phyloP scores from a whole-genome alignment of 2,113 vertebrate species.

The Hirundichthys speculiger region DNA sequence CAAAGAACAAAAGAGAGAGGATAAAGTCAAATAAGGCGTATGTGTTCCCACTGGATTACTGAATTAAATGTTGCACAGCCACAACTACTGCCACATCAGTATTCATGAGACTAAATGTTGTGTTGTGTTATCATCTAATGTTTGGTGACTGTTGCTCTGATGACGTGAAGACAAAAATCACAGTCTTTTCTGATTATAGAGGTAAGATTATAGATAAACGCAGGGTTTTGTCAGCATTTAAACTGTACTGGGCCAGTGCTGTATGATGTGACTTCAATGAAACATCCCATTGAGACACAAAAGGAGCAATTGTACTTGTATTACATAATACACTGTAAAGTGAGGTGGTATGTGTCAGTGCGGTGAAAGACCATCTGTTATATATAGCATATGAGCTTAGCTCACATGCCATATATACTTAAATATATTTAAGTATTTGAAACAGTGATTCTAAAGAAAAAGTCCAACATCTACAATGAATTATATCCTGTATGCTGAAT shows the following conservation, averaged over 20 bases:
- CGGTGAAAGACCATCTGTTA: too few relatives aligned
- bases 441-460: background rate
- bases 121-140: too few relatives aligned
- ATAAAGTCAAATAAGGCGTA: background rate
- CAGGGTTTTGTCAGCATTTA: too few relatives aligned
- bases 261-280: background rate
- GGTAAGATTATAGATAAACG: background rate
- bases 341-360: too few relatives aligned
- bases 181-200: too few relatives aligned
- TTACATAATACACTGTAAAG: too few relatives aligned
- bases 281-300: background rate
- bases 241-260: conserved; percentile 1
- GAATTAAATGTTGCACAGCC: background rate
- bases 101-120: too few relatives aligned
- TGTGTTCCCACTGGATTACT: background rate
- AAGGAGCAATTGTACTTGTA: too few relatives aligned
- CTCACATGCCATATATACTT: too few relatives aligned
- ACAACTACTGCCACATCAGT: background rate
- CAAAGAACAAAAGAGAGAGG: conserved; percentile 26
- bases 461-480: background rate
- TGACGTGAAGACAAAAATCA: background rate
- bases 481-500: background rate
- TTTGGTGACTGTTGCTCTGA: background rate
- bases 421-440: too few relatives aligned
- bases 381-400: too few relatives aligned